Conservation (phyloP, 2,113 vertebrate genomes). For the Cynoglossus semilaevis region DNA sequence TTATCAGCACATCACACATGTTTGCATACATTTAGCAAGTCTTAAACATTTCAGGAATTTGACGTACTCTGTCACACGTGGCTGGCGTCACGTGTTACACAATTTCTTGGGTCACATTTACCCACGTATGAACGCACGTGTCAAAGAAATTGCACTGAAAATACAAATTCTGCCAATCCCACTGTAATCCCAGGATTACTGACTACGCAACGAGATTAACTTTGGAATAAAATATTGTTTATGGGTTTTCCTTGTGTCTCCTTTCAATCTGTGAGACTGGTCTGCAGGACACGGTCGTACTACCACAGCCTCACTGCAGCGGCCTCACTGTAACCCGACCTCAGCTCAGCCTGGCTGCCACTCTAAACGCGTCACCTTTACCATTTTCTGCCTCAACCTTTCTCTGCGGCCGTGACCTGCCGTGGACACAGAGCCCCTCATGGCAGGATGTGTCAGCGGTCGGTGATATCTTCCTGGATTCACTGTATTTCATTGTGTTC, state of each 20-base stretch:
- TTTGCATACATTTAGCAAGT: slow-evolving; percentile 19
- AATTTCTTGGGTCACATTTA: slow-evolving; percentile 5
- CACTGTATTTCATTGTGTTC: not conserved
- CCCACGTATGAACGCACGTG: no score
- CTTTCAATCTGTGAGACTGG: slow-evolving; percentile 2
- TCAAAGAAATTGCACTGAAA: slow-evolving; percentile 11
- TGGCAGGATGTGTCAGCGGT: not conserved
- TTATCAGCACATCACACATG: not conserved
- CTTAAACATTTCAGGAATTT: slow-evolving; percentile 33
- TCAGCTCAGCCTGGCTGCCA: slow-evolving; percentile 51
- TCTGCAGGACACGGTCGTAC: slow-evolving; percentile 4
- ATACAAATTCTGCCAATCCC: not conserved
- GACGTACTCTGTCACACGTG: slow-evolving; percentile 5
- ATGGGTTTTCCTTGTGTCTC: slow-evolving; percentile 9
- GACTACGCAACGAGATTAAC: slow-evolving; percentile 19
- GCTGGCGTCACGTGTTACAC: slow-evolving; percentile 20
- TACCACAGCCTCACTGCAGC: slow-evolving; percentile 1
- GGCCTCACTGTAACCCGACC: slow-evolving; percentile 63
- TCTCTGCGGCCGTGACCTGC: slow-evolving; percentile 13
- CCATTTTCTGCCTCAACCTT: slow-evolving; percentile 68
- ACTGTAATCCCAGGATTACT: slow-evolving; percentile 1
- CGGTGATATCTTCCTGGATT: not conserved
- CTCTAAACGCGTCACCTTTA: slow-evolving; percentile 78
- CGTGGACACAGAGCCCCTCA: not conserved
- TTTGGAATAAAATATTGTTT: slow-evolving; percentile 60